A percentile compares a stretch with the other conserved stretches of the same genome.
phyloP scores from a whole-genome alignment of 2,888 invertebrate genomes.

The Pollenia amentaria region DNA sequence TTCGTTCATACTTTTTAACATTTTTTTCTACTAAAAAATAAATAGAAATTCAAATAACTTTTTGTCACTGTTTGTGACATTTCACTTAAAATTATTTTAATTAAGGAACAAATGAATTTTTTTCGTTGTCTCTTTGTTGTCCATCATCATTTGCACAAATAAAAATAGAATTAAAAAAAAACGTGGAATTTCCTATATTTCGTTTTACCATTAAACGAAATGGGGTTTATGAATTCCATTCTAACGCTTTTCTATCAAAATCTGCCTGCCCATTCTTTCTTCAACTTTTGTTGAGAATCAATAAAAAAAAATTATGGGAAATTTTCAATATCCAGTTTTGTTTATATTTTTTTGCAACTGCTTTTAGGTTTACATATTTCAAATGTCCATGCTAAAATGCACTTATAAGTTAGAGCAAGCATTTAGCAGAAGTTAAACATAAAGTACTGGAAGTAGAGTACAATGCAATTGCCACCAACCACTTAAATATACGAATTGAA shows the following conservation, averaged over 20 bases:
- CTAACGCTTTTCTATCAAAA: not conserved
- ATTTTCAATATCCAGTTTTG: slow-evolving; percentile 63
- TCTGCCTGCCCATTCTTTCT: not conserved
- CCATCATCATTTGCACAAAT: slow-evolving; percentile 18
- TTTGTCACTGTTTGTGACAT: slow-evolving; percentile 19
- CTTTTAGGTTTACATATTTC: slow-evolving; percentile 10
- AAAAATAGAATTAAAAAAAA: slow-evolving; percentile 2
- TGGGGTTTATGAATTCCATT: not conserved
- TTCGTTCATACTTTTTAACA: too few relatives aligned
- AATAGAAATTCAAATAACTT: too few relatives aligned
- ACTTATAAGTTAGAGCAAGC: not conserved
- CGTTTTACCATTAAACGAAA: not conserved
- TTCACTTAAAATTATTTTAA: slow-evolving; percentile 6
- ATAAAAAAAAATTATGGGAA: slow-evolving; percentile 55
- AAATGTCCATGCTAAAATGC: not conserved
- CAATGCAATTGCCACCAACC: slow-evolving; percentile 56
- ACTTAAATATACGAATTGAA: slow-evolving; percentile 46
- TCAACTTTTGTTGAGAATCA: not conserved
- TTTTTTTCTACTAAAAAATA: too few relatives aligned
- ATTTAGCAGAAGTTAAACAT: not conserved
- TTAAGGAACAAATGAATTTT: slow-evolving; percentile 19
- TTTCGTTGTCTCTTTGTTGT: slow-evolving; percentile 3
- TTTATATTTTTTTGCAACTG: slow-evolving; percentile 52
- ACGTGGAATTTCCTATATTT: slow-evolving; percentile 20
- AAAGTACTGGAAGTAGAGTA: not conserved